phyloP scores from a whole-genome alignment of 92 coral and sea anemone species.

The Zoanthus sociatus region DNA sequence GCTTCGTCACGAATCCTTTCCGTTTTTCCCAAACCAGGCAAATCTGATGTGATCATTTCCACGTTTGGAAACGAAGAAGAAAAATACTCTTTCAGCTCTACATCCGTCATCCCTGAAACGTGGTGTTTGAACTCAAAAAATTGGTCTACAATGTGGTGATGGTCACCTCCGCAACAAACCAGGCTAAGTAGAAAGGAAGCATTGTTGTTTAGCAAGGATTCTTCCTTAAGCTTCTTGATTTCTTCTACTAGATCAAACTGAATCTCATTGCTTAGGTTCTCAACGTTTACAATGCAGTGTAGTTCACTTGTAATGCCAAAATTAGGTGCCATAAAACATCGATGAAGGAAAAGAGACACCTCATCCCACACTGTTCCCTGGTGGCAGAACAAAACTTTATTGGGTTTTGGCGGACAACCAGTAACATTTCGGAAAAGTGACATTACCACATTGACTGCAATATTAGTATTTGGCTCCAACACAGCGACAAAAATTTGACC shows the following conservation, averaged over 20 bases:
- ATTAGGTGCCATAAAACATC: constrained; percentile 77
- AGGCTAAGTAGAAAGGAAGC: constrained; percentile 77
- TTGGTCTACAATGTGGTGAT: constrained; percentile 92
- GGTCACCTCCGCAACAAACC: constrained; percentile 91
- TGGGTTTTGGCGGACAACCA: constrained; percentile 79
- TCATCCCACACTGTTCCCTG: constrained; percentile 93
- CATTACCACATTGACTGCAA: constrained; percentile 84
- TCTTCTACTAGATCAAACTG: constrained; percentile 86
- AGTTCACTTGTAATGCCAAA: constrained; percentile 62
- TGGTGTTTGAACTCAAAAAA: constrained; percentile 79
- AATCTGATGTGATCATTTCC: constrained; percentile 79
- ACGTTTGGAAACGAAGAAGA: constrained; percentile 71
- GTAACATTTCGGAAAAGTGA: constrained; percentile 80
- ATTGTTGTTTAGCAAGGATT: constrained; percentile 2
- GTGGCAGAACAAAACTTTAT: constrained; percentile 88
- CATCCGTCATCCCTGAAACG: constrained; percentile 86
- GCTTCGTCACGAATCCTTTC: constrained; percentile 78
- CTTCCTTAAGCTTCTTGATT: constrained; percentile 58
- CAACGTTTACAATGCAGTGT: constrained; percentile 95
- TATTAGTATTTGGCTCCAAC: constrained; percentile 79
- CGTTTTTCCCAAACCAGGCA: constrained; percentile 95
- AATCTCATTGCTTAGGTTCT: constrained; percentile 84
- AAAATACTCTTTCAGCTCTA: constrained; percentile 67
- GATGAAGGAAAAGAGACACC: constrained; percentile 79
- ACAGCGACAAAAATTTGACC: constrained; percentile 90